phyloP scores from a whole-genome alignment of 2,113 vertebrate genomes.

The Struthio camelus region DNA sequence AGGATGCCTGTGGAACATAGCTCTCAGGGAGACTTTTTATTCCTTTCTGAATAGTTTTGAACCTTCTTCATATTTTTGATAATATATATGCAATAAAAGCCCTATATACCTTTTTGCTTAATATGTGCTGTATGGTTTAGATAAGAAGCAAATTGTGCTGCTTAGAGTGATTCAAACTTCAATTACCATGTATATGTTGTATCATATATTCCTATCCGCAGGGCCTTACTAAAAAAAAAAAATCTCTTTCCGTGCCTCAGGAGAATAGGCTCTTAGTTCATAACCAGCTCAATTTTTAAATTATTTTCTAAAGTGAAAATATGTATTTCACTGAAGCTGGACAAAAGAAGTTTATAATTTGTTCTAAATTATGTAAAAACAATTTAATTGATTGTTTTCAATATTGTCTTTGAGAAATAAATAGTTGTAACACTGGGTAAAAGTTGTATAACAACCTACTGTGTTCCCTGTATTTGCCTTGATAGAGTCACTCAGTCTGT shows the following conservation, averaged over 20 bases:
- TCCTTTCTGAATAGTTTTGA: constrained; percentile 8
- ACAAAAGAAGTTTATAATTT: not conserved
- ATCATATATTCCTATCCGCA: not conserved
- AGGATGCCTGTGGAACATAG: not conserved
- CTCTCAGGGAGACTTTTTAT: not conserved
- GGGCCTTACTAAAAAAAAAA: not conserved
- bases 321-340: not conserved
- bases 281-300: not conserved
- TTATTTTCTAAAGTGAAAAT: not conserved
- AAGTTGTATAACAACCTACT: not conserved
- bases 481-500: not conserved
- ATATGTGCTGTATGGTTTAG: not conserved
- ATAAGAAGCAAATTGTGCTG: constrained; percentile 22
- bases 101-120: not conserved
- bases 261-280: not conserved
- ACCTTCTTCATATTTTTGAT: not conserved
- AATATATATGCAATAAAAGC: not conserved
- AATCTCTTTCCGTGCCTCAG: not conserved
- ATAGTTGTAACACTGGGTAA: not conserved
- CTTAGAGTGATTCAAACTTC: not conserved
- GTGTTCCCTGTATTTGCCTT: not conserved
- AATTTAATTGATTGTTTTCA: not conserved
- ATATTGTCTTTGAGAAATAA: not conserved
- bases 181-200: not conserved
- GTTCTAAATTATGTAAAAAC: not conserved